Percentiles rank a stretch among this genome's conserved stretches.
phyloP scores from a whole-genome alignment of 92 coral and sea anemone species.

The Chrysogorgia sp. region DNA sequence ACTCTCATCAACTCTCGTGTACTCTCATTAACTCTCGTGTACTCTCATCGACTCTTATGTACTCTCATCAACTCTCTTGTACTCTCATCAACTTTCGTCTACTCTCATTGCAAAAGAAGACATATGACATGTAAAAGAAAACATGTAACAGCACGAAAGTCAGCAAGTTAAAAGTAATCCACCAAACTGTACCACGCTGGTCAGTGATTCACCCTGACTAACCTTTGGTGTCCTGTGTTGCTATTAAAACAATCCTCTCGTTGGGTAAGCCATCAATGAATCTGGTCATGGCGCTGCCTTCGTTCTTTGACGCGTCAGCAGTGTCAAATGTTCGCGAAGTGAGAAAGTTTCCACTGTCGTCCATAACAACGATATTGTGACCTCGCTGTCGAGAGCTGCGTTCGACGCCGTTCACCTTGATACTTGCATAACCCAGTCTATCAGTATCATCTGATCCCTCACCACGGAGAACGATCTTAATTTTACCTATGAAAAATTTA shows the following conservation, averaged over 20 bases:
- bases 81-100: no score
- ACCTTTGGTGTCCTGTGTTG: constrained; percentile 98
- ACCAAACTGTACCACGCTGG: neutral
- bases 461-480: constrained; percentile 78
- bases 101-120: no score
- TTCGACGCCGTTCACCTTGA: constrained; percentile 93
- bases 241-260: constrained; percentile 90
- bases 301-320: constrained; percentile 92
- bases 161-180: no score
- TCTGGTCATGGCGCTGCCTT: constrained; percentile 87
- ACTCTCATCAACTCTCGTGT: no score
- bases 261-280: constrained; percentile 85
- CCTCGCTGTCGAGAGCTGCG: constrained; percentile 94
- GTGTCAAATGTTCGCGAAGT: constrained; percentile 94
- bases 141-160: no score
- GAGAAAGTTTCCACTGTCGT: constrained; percentile 87
- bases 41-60: no score
- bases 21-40: no score
- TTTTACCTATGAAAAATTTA: constrained; percentile 67
- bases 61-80: no score
- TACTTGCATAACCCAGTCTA: constrained; percentile 84
- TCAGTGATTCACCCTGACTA: neutral
- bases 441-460: constrained; percentile 98
- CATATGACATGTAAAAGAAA: no score
- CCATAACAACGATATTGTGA: constrained; percentile 87